A percentile compares a stretch with the other conserved stretches of the same genome.
These are phyloP conservation scores for Indicator indicator DNA, from an alignment of 2,113 vertebrate genomes.

Conservation along the genomic window DNA sequence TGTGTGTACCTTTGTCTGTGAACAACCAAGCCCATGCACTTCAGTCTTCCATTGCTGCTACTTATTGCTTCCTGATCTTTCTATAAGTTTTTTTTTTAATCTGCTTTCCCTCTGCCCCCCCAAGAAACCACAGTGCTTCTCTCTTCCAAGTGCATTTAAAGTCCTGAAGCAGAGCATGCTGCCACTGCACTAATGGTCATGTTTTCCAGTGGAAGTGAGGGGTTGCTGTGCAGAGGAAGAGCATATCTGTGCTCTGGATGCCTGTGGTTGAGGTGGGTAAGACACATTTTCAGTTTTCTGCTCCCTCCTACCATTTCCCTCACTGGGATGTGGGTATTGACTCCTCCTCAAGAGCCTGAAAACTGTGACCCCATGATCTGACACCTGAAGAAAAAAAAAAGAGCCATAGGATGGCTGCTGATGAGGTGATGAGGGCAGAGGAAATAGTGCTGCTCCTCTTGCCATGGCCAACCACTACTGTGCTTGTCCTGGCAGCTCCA, in stretches of 20 bases:
- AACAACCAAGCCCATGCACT: neutral
- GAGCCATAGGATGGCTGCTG: fast-evolving
- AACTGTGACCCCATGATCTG: neutral
- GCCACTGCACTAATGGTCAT: fast-evolving
- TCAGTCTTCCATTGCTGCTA: neutral
- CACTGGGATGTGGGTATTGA: fast-evolving
- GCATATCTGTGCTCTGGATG: neutral
- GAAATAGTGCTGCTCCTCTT: neutral
- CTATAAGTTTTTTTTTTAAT: neutral
- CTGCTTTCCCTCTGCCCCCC: neutral
- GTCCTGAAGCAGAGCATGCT: neutral
- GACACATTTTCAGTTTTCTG: neutral
- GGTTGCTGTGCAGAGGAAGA: neutral
- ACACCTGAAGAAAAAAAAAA: neutral
- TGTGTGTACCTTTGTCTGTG: neutral
- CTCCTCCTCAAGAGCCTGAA: neutral
- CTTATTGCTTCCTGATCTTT: neutral
- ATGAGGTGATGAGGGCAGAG: neutral
- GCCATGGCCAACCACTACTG: fast-evolving
- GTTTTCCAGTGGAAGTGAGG: neutral
- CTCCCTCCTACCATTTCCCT: neutral
- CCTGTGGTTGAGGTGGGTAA: fast-evolving
- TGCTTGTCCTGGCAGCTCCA: neutral
- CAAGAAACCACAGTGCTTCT: neutral
- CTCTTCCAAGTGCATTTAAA: neutral